Evolutionary conservation across 1,140 invertebrate genomes (phyloP).

Genomic region (Cryptotermes secundus): DNA sequence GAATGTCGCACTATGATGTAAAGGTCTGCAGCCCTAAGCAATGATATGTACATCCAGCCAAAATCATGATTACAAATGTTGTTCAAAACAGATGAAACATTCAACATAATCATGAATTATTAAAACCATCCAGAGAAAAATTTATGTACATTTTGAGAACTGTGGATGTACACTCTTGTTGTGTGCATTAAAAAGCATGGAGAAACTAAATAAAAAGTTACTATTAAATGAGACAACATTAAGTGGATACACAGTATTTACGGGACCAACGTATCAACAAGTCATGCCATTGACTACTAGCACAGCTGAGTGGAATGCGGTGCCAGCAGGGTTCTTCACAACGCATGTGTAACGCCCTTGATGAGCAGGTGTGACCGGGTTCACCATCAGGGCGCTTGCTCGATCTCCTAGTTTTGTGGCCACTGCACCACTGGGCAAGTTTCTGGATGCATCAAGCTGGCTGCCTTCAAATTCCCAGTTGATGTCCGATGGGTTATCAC

Average conservation of each 20-base stretch:
- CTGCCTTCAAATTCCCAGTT: constrained; percentile 46
- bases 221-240: background rate
- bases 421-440: background rate
- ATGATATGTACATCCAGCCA: no score
- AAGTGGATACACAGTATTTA: background rate
- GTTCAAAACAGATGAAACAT: no score
- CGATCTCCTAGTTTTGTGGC: constrained; percentile 47
- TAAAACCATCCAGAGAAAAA: no score
- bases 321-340: constrained; percentile 67
- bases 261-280: background rate
- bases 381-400: constrained; percentile 68
- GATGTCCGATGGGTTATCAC: constrained; percentile 51
- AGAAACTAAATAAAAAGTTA: background rate
- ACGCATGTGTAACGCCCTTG: constrained; percentile 70
- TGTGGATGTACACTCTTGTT: background rate
- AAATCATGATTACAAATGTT: no score
- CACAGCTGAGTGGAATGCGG: constrained; percentile 61
- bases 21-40: background rate
- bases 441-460: background rate
- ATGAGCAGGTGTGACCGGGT: constrained; percentile 65
- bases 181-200: background rate
- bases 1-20: no score
- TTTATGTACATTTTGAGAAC: background rate
- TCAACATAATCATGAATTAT: no score
- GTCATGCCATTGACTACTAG: constrained; percentile 69